Base-by-base conservation (phyloP, 2,797 vertebrate genomes). In the Sphenopsis melanotis region DNA sequence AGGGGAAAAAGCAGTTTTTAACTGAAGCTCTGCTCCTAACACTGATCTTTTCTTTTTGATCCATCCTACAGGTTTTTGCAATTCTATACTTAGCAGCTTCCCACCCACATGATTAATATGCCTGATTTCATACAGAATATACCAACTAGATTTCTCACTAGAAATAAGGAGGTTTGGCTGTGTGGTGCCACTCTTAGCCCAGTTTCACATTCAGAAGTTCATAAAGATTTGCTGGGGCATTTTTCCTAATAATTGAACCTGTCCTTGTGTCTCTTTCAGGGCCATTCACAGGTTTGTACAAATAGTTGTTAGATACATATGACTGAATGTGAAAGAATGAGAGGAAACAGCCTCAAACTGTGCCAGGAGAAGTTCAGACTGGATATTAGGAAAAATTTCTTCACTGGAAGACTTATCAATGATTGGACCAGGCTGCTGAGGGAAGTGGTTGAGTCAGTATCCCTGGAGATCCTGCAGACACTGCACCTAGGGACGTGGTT, bases 81-180 rank as follows among this genome's bases (percentile, higher is more conserved):
- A 49, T 87, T 84, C 82, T 69, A 64, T 87, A 68, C 71, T 89
- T 91, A 68, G 84, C 59, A 75, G 75, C 78, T 89, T 87, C 57
- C 70, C 53, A 82, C 78, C 65, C 78, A 78, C 78, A 87, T 71
- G 65, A 87, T 81, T 87, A 95, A 77, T 59, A 70, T 52, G 37
- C 78, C 55, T n/a, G n/a, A 87, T 87, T 89, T 82, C 6, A 15
- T 49, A 82, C 29, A 59, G 82, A 87, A 81, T 12, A 36, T 20
- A 89, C 53, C 81, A 89, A 75, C 29, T 29, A 50, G 53, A 74
- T 52, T 93, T 81, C 74, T 93, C 41, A 70, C 64, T 70, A 41
- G 44, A 83, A 95, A 81, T 59, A 30, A 26, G 5, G 37, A 71
- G 21, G 21, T 83, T 74, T 59, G 60, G 49, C 52, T 65, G 32